Evolutionary conservation across 2,888 invertebrate species (phyloP).

Genomic region (Ophion costatus): DNA sequence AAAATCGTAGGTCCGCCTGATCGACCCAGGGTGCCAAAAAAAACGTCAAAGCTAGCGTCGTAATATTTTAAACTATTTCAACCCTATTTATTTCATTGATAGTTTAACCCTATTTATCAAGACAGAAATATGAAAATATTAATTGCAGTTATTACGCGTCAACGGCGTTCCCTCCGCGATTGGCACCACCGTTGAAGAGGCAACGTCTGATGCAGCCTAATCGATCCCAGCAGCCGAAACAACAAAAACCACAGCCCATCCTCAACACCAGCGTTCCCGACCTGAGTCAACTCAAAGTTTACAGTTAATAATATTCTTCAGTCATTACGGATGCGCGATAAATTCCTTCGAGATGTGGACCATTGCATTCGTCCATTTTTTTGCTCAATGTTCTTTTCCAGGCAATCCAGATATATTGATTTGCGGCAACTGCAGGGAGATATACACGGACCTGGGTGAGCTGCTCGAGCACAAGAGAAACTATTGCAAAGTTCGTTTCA

Average conservation of each 20-base stretch:
- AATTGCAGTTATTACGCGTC: constrained; percentile 87
- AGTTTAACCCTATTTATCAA: neutral
- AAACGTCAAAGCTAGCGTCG: too few species aligned
- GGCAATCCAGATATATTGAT: constrained; percentile 90
- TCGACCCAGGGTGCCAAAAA: too few species aligned
- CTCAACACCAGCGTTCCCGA: constrained; percentile 81
- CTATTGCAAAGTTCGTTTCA: constrained; percentile 89
- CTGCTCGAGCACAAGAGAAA: constrained; percentile 90
- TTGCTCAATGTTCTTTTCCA: constrained; percentile 79
- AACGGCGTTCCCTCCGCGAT: constrained; percentile 85
- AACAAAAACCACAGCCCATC: constrained; percentile 74
- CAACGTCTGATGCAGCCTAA: constrained; percentile 86
- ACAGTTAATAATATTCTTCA: constrained; percentile 85
- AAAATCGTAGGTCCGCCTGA: too few species aligned
- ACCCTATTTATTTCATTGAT: too few species aligned
- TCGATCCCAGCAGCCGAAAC: constrained; percentile 80
- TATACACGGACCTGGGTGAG: constrained; percentile 89
- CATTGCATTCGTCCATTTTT: neutral
- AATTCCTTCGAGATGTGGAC: neutral
- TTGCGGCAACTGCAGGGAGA: constrained; percentile 90
- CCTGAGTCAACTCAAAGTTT: constrained; percentile 87
- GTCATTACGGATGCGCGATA: constrained; percentile 14
- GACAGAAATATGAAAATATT: constrained; percentile 14
- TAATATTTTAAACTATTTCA: too few species aligned
- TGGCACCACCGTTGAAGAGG: constrained; percentile 87